A percentile compares a stretch with the other conserved stretches of the same genome.
These are phyloP conservation scores for Plutella xylostella DNA, from an alignment of 2,888 invertebrate species.

Conservation along the genomic window DNA sequence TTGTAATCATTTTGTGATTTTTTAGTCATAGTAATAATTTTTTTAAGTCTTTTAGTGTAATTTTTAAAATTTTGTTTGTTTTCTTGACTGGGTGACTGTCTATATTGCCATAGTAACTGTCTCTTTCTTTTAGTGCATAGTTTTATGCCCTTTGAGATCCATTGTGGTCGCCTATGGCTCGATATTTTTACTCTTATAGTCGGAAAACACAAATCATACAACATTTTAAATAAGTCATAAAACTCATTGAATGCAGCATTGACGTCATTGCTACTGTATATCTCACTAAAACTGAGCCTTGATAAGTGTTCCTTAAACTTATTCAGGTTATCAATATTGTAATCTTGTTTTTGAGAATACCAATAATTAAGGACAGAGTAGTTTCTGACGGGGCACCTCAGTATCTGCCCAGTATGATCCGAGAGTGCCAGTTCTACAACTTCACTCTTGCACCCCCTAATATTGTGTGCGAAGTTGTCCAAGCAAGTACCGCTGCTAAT, in stretches of 20 bases:
- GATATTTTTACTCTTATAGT: neutral
- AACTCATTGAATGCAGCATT: conserved; percentile 4
- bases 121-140: conserved; percentile 6
- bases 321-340: conserved; percentile 2
- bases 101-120: conserved; percentile 8
- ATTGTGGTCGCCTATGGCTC: neutral
- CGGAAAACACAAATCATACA: too few species aligned
- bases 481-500: conserved; percentile 5
- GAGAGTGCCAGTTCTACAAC: conserved; percentile 8
- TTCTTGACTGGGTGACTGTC: neutral
- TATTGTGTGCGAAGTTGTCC: conserved; percentile 9
- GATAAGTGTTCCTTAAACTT: conserved; percentile 7
- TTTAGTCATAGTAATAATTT: conserved; percentile 3
- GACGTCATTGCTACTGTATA: neutral
- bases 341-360: conserved; percentile 3
- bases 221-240: conserved; percentile 1
- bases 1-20: conserved; percentile 9
- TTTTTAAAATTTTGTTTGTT: neutral
- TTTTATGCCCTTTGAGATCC: conserved; percentile 8
- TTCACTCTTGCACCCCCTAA: conserved; percentile 1
- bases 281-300: conserved; percentile 1
- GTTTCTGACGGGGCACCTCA: conserved; percentile 7
- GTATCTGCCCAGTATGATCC: conserved; percentile 13
- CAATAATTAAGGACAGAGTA: neutral
- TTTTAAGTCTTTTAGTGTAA: conserved; percentile 1